These are phyloP conservation scores for Ennomos quercinarius DNA, from an alignment of 2,888 invertebrate species.

Conservation along the genomic window DNA sequence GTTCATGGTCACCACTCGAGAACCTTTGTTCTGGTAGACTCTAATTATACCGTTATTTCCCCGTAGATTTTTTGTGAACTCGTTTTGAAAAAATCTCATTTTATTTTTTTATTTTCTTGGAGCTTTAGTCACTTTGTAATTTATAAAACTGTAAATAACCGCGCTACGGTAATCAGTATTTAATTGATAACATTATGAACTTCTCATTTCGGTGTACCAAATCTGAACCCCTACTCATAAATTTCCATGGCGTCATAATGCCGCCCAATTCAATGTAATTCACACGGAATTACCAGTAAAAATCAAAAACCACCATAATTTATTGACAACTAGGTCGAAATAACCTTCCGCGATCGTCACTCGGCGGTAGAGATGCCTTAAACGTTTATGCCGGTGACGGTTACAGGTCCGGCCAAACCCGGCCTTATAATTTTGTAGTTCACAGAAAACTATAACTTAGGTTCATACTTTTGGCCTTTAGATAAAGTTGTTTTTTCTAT, in stretches of 20 bases:
- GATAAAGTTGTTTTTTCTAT: too few relatives aligned
- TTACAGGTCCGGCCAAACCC: slow-evolving; percentile 8
- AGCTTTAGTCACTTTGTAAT: slow-evolving; percentile 12
- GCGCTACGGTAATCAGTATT: slow-evolving; percentile 9
- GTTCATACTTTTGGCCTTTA: too few relatives aligned
- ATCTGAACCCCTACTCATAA: slow-evolving; percentile 23
- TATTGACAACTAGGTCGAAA: slow-evolving; percentile 42
- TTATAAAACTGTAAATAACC: slow-evolving; percentile 20
- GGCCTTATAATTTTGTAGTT: too few relatives aligned
- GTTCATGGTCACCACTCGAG: too few relatives aligned
- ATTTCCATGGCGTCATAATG: slow-evolving; percentile 32
- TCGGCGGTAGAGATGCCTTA: slow-evolving; percentile 26
- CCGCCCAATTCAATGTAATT: slow-evolving; percentile 36
- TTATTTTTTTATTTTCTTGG: not conserved
- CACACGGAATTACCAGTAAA: slow-evolving; percentile 44
- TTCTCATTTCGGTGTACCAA: slow-evolving; percentile 25
- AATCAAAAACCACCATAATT: slow-evolving; percentile 41
- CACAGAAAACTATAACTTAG: too few relatives aligned
- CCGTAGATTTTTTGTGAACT: too few relatives aligned
- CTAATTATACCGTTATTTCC: too few relatives aligned
- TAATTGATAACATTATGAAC: slow-evolving; percentile 28
- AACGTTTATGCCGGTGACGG: slow-evolving; percentile 3
- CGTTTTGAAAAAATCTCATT: too few relatives aligned
- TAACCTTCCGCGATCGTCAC: slow-evolving; percentile 37
- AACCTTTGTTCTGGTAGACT: too few relatives aligned